phyloP scores from a whole-genome alignment of 2,797 vertebrate species.

The Lagocephalus sceleratus region DNA sequence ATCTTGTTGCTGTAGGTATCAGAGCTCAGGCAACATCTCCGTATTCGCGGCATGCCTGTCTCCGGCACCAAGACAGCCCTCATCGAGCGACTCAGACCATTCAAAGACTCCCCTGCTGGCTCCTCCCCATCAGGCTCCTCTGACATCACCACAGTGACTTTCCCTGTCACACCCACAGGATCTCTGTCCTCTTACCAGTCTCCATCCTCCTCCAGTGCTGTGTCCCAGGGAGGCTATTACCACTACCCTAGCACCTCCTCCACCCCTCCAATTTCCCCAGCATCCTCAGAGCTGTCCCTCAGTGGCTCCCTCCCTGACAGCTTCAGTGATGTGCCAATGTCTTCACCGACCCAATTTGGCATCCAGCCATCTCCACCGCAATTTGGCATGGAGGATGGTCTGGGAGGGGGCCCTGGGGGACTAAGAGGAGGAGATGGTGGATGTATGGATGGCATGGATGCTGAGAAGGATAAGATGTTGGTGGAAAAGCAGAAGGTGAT shows the following conservation, averaged over 20 bases:
- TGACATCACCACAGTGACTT: conserved; percentile 90
- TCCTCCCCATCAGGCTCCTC: conserved; percentile 76
- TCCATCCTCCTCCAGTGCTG: conserved; percentile 79
- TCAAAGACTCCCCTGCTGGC: conserved; percentile 81
- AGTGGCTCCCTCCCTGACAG: conserved; percentile 91
- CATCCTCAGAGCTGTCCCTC: conserved; percentile 91
- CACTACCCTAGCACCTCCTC: conserved; percentile 94
- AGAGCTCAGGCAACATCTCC: conserved; percentile 93
- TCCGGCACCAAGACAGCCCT: conserved; percentile 95
- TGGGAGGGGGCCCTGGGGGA: conserved; percentile 69
- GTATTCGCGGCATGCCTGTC: conserved; percentile 92
- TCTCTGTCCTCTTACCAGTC: conserved; percentile 86
- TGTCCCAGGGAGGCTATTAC: conserved; percentile 87
- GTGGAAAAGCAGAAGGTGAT: conserved; percentile 99
- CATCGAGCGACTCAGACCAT: conserved; percentile 91
- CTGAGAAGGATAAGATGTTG: conserved; percentile 97
- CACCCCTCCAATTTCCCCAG: conserved; percentile 92
- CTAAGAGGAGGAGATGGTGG: conserved; percentile 68
- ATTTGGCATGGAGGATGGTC: conserved; percentile 80
- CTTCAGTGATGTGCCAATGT: conserved; percentile 89
- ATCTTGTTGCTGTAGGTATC: conserved; percentile 81
- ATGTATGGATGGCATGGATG: conserved; percentile 80
- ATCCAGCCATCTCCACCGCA: conserved; percentile 85
- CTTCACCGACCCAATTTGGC: conserved; percentile 85
- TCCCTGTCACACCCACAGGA: conserved; percentile 86